phyloP scores from a whole-genome alignment of 2,888 invertebrate species.

The Abrostola triplasia region DNA sequence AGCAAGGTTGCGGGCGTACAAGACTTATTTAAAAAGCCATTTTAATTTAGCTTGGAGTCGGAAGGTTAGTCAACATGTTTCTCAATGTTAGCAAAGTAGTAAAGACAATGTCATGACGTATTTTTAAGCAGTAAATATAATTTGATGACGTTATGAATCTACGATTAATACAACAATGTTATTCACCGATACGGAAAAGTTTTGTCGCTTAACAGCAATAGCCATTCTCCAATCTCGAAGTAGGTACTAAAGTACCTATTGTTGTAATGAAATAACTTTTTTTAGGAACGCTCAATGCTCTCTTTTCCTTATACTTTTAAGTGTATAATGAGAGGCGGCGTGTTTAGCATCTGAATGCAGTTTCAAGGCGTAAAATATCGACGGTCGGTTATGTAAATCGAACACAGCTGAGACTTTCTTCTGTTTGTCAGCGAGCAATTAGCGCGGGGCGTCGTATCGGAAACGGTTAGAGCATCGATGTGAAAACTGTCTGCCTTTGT shows the following conservation, averaged over 20 bases:
- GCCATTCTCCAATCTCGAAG: not conserved
- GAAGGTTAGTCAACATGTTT: slow-evolving; percentile 36
- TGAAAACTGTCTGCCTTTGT: slow-evolving; percentile 41
- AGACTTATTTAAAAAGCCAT: slow-evolving; percentile 20
- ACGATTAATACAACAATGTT: not conserved
- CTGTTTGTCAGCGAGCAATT: slow-evolving; percentile 63
- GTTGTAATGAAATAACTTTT: too few relatives aligned
- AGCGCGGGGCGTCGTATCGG: slow-evolving; percentile 57
- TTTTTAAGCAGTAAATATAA: not conserved
- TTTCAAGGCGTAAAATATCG: slow-evolving; percentile 37
- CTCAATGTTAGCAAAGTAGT: not conserved
- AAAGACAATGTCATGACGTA: slow-evolving; percentile 1
- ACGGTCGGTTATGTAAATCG: slow-evolving; percentile 68
- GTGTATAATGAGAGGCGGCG: slow-evolving; percentile 32
- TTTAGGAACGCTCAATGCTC: too few relatives aligned
- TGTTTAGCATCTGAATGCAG: slow-evolving; percentile 43
- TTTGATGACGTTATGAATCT: too few relatives aligned
- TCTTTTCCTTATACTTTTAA: slow-evolving; percentile 1
- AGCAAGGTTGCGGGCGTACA: slow-evolving; percentile 12
- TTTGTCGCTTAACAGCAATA: slow-evolving; percentile 6
- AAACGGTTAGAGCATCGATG: slow-evolving; percentile 27
- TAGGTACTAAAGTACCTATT: too few relatives aligned
- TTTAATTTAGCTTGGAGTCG: slow-evolving; percentile 19
- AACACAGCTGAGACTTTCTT: slow-evolving; percentile 67
- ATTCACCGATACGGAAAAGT: slow-evolving; percentile 6